Conservation (phyloP, 1,140 invertebrate genomes). For the Prorops nasuta region DNA sequence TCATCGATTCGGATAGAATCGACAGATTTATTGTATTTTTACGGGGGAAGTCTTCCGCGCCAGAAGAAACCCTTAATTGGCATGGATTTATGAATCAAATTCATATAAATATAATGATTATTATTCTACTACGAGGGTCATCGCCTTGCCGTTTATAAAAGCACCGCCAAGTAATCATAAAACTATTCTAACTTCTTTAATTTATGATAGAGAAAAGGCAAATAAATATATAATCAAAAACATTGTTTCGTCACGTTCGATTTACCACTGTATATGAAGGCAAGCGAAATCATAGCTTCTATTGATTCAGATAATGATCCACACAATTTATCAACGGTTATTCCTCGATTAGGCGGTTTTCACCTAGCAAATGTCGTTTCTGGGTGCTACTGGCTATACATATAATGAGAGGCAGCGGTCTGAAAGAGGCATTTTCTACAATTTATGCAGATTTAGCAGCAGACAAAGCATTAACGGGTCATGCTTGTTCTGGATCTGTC, state of each 20-base stretch:
- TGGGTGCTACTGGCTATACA: conserved; percentile 44
- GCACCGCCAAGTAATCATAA: conserved; percentile 12
- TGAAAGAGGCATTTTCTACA: conserved; percentile 35
- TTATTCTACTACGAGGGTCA: conserved; percentile 10
- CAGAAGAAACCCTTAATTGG: conserved; percentile 13
- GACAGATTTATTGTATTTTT: conserved; percentile 17
- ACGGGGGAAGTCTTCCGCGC: conserved; percentile 7
- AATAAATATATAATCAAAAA: conserved; percentile 16
- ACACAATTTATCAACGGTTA: conserved; percentile 10
- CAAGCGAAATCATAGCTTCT: conserved; percentile 46
- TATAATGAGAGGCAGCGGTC: conserved; percentile 43
- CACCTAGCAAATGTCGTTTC: conserved; percentile 45
- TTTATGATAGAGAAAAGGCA: conserved; percentile 11
- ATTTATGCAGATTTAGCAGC: conserved; percentile 36
- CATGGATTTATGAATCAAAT: conserved; percentile 24
- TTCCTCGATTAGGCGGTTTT: conserved; percentile 33
- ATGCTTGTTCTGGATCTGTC: conserved; percentile 46
- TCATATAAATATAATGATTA: conserved; percentile 5
- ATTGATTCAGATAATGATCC: conserved; percentile 12
- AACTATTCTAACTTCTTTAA: conserved; percentile 24
- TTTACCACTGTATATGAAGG: conserved; percentile 45
- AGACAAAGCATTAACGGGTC: conserved; percentile 43
- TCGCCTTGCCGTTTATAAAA: conserved; percentile 23
- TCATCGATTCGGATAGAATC: neutral
- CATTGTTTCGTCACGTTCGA: conserved; percentile 28